phyloP scores from a whole-genome alignment of 2,113 vertebrate species.

The Oriolus oriolus region DNA sequence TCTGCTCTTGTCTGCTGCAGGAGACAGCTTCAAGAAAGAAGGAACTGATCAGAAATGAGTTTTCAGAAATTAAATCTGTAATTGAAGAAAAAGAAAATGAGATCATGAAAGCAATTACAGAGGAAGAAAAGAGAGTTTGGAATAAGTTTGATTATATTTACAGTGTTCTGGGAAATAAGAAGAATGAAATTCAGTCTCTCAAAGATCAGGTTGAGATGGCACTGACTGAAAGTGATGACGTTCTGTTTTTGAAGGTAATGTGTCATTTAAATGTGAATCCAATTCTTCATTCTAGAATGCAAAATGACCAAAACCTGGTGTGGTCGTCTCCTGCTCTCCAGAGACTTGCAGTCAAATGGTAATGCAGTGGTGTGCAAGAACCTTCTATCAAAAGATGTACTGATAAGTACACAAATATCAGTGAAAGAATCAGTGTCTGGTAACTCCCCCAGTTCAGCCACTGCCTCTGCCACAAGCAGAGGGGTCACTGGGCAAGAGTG shows the following conservation, averaged over 20 bases:
- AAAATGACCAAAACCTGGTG: neutral
- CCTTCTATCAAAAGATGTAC: neutral
- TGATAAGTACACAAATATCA: neutral
- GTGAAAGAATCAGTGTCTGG: neutral
- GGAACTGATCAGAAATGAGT: constrained; percentile 72
- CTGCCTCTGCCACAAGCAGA: neutral
- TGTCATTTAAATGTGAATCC: neutral
- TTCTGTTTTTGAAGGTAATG: constrained; percentile 88
- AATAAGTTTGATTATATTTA: constrained; percentile 69
- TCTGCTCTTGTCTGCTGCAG: constrained; percentile 59
- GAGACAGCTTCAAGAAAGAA: constrained; percentile 66
- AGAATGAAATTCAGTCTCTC: constrained; percentile 69
- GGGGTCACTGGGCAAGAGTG: neutral
- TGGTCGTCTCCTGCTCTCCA: neutral
- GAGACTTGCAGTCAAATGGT: neutral
- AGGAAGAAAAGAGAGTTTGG: constrained; percentile 77
- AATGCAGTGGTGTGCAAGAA: neutral
- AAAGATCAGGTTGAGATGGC: constrained; percentile 71
- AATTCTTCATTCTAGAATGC: neutral
- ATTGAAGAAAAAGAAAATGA: constrained; percentile 73
- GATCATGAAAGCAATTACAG: constrained; percentile 64
- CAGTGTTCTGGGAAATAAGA: constrained; percentile 75
- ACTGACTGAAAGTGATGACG: constrained; percentile 71
- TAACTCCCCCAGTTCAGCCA: neutral
- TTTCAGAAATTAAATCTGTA: constrained; percentile 77